phyloP scores from a whole-genome alignment of 2,113 vertebrate species.

The Triplophysa rosa region DNA sequence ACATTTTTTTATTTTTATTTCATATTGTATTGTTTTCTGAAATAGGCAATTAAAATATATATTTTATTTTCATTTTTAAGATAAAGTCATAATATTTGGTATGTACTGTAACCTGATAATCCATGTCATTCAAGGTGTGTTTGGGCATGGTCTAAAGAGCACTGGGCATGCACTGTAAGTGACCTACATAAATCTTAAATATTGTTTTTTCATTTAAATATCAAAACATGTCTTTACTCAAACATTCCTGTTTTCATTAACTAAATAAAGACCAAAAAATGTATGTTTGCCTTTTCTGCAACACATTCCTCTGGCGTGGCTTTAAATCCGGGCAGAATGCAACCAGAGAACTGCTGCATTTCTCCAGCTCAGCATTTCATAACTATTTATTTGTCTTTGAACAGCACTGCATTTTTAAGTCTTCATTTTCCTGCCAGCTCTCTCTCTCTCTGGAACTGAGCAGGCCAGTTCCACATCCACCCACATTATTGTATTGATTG shows the following conservation, averaged over 20 bases:
- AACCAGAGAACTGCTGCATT: constrained; percentile 35
- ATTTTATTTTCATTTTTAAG: too few relatives aligned
- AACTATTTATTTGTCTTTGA: constrained; percentile 50
- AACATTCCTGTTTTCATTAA: too few relatives aligned
- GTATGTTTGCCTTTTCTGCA: constrained; percentile 7
- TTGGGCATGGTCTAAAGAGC: too few relatives aligned
- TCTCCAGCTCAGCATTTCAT: constrained; percentile 48
- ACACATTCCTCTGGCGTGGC: constrained; percentile 27
- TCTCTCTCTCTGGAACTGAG: constrained; percentile 4
- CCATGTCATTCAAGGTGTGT: too few relatives aligned
- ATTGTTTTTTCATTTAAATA: too few relatives aligned
- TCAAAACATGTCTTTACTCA: too few relatives aligned
- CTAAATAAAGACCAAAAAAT: constrained; percentile 9
- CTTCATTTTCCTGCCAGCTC: constrained; percentile 26
- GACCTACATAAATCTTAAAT: too few relatives aligned
- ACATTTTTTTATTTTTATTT: too few relatives aligned
- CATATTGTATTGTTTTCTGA: too few relatives aligned
- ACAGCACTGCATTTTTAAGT: constrained; percentile 45
- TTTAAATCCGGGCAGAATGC: constrained; percentile 33
- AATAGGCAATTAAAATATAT: background rate
- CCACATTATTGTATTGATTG: constrained; percentile 49
- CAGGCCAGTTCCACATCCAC: constrained; percentile 13
- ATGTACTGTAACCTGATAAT: too few relatives aligned
- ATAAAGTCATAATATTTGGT: too few relatives aligned
- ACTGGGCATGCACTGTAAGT: too few relatives aligned